phyloP scores from a whole-genome alignment of 2,888 invertebrate genomes.

The Sphinx pinastri region DNA sequence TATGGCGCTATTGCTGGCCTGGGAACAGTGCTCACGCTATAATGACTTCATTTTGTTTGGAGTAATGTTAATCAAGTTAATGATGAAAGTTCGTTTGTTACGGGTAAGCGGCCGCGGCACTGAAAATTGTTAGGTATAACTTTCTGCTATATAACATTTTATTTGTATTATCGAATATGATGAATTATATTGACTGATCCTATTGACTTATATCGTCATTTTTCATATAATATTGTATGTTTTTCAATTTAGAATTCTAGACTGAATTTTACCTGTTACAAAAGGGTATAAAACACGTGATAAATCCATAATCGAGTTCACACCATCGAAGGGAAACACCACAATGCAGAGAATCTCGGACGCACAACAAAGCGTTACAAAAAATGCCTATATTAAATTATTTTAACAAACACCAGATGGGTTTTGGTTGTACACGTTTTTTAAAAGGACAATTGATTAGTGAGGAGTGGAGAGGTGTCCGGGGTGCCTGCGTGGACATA shows the following conservation, averaged over 20 bases:
- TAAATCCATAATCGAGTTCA: slow-evolving; percentile 32
- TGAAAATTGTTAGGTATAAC: too few species aligned
- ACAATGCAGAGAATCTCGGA: slow-evolving; percentile 29
- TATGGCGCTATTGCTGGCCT: slow-evolving; percentile 16
- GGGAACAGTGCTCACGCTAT: slow-evolving; percentile 8
- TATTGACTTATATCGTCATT: too few species aligned
- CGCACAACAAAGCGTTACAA: slow-evolving; percentile 41
- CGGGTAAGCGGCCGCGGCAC: neutral
- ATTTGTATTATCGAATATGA: too few species aligned
- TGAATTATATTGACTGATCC: too few species aligned
- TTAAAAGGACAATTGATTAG: slow-evolving; percentile 63
- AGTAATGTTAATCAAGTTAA: slow-evolving; percentile 16
- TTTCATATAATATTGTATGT: too few species aligned
- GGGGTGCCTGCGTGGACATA: slow-evolving; percentile 45
- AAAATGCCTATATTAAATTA: slow-evolving; percentile 43
- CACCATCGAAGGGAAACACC: slow-evolving; percentile 29
- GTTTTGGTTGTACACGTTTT: slow-evolving; percentile 45
- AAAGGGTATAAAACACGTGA: neutral
- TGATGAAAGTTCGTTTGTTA: neutral
- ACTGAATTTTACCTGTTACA: too few species aligned
- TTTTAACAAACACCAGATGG: slow-evolving; percentile 47
- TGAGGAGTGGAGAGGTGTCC: slow-evolving; percentile 42
- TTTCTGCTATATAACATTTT: too few species aligned
- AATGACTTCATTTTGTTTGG: slow-evolving; percentile 13
- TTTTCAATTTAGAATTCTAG: too few species aligned